Percentiles rank a stretch among this genome's conserved stretches.
phyloP scores from a whole-genome alignment of 1,140 invertebrate species.

The Cydia pomonella region DNA sequence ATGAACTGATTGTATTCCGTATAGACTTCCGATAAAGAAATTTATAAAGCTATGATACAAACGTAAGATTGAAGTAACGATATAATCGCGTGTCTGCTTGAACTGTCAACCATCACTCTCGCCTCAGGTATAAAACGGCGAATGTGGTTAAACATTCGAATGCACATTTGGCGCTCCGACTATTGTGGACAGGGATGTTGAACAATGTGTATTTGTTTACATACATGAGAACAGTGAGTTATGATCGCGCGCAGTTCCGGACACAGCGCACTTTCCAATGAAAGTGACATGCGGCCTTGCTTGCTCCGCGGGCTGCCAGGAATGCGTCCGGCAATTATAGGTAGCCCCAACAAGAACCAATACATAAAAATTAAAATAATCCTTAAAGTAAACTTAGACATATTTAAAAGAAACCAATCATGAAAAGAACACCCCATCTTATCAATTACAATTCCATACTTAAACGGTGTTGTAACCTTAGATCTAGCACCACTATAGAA shows the following conservation, averaged over 20 bases:
- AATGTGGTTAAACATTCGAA: background rate
- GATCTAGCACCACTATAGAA: no score
- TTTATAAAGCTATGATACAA: background rate
- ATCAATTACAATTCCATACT: no score
- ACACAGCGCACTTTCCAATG: constrained; percentile 60
- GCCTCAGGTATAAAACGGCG: background rate
- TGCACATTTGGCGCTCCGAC: background rate
- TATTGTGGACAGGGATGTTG: background rate
- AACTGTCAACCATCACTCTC: background rate
- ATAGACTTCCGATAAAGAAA: background rate
- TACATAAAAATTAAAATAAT: no score
- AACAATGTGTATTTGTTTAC: background rate
- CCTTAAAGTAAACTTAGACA: no score
- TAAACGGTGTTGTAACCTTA: no score
- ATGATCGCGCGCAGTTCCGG: constrained; percentile 47
- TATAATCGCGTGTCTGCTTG: background rate
- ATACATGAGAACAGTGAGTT: constrained; percentile 11
- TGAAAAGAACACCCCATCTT: no score
- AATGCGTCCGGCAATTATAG: background rate
- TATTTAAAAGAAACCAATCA: no score
- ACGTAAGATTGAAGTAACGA: background rate
- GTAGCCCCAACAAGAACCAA: no score
- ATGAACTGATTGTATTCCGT: background rate
- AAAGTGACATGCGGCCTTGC: constrained; percentile 50
- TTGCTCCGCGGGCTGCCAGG: constrained; percentile 33